These are phyloP conservation scores for Petrocephalus sullivani DNA, from an alignment of 2,797 vertebrate species.

Conservation along the genomic window DNA sequence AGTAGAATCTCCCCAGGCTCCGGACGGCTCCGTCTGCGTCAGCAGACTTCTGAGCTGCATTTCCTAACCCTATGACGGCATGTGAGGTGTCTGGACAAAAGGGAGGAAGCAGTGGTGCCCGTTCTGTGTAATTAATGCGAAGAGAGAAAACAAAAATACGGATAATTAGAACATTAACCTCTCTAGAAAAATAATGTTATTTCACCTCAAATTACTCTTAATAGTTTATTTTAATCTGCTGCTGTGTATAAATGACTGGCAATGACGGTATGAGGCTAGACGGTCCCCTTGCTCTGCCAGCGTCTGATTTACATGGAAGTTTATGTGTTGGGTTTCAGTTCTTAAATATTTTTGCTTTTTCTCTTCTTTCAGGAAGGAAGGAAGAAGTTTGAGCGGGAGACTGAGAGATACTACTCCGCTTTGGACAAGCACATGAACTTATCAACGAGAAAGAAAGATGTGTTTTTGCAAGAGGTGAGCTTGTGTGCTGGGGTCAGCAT, in stretches of 20 bases:
- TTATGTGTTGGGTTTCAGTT: not conserved
- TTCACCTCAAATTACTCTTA: not conserved
- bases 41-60: not conserved
- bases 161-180: not conserved
- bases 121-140: not conserved
- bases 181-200: not conserved
- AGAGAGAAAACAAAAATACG: not conserved
- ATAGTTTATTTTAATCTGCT: conserved; percentile 10
- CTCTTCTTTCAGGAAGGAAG: conserved; percentile 74
- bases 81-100: not conserved
- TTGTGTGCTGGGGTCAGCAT: not conserved
- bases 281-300: conserved; percentile 55
- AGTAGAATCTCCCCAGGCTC: not conserved
- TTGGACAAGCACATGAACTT: conserved; percentile 94
- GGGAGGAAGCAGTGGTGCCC: too few species aligned
- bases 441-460: conserved; percentile 94
- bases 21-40: not conserved
- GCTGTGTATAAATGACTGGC: not conserved
- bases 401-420: conserved; percentile 91
- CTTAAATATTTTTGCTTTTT: not conserved
- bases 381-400: conserved; percentile 99
- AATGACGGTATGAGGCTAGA: conserved; percentile 27
- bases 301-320: not conserved
- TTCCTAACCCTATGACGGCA: not conserved
- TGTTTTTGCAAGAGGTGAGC: conserved; percentile 87